phyloP scores from a whole-genome alignment of 2,113 vertebrate species.

The Syngnathus floridae region DNA sequence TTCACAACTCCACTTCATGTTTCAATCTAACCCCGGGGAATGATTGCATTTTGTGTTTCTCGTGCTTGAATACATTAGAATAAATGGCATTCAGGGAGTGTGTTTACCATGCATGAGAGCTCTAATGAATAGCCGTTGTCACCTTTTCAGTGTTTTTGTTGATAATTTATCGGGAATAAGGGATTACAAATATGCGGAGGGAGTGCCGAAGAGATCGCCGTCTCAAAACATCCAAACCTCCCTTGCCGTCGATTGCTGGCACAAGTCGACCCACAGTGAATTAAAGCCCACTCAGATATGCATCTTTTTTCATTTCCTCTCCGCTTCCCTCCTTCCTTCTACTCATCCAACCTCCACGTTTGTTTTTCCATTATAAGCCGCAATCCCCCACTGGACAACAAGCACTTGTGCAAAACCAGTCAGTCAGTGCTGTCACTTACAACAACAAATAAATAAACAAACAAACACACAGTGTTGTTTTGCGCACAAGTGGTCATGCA shows the following conservation, averaged over 20 bases:
- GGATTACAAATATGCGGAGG: neutral
- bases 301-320: slow-evolving; percentile 56
- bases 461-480: neutral
- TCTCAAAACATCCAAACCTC: slow-evolving; percentile 9
- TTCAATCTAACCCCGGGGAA: neutral
- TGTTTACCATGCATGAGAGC: neutral
- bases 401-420: neutral
- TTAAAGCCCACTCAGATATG: slow-evolving; percentile 37
- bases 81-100: neutral
- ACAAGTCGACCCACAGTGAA: slow-evolving; percentile 16
- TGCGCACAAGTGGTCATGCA: neutral
- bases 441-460: neutral
- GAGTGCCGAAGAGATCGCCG: slow-evolving; percentile 1
- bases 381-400: slow-evolving; percentile 2
- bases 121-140: neutral
- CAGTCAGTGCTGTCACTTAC: neutral
- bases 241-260: slow-evolving; percentile 9
- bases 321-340: slow-evolving; percentile 22
- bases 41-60: neutral
- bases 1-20: neutral
- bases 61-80: neutral
- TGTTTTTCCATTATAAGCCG: slow-evolving; percentile 21
- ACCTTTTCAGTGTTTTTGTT: neutral
- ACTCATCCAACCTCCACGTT: slow-evolving; percentile 10
- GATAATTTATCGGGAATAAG: neutral